phyloP scores from a whole-genome alignment of 2,797 vertebrate species.

The Sebastes oblongus region DNA sequence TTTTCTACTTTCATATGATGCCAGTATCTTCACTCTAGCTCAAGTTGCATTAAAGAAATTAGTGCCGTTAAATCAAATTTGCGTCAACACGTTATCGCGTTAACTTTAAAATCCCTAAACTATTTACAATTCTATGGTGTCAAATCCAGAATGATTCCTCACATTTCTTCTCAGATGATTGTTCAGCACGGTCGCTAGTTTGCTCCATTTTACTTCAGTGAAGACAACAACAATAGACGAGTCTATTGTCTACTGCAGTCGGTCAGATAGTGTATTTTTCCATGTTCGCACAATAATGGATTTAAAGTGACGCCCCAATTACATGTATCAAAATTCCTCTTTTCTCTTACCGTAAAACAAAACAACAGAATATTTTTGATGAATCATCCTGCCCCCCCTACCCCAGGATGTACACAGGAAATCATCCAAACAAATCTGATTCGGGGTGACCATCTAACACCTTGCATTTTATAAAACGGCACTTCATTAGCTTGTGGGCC shows the following conservation, averaged over 20 bases:
- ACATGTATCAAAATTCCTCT: neutral
- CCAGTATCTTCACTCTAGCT: no score
- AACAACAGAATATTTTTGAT: neutral
- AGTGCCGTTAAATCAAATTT: fast-evolving
- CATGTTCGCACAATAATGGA: neutral
- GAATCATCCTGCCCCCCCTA: neutral
- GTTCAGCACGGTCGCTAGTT: neutral
- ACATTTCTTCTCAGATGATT: neutral
- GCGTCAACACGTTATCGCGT: fast-evolving
- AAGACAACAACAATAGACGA: neutral
- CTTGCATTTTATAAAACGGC: neutral
- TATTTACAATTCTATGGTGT: neutral
- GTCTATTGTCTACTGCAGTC: neutral
- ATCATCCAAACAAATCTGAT: neutral
- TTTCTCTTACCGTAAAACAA: neutral
- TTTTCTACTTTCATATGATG: no score
- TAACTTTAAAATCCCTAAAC: no score
- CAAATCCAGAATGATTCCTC: neutral
- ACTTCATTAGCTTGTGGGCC: neutral
- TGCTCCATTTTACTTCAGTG: neutral
- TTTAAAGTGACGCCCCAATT: neutral
- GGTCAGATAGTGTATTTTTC: neutral
- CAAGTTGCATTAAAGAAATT: no score
- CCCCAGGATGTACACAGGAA: neutral
- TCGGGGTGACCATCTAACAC: neutral